Base-by-base conservation (phyloP, 2,888 invertebrate species). In the Athalia circularis region DNA sequence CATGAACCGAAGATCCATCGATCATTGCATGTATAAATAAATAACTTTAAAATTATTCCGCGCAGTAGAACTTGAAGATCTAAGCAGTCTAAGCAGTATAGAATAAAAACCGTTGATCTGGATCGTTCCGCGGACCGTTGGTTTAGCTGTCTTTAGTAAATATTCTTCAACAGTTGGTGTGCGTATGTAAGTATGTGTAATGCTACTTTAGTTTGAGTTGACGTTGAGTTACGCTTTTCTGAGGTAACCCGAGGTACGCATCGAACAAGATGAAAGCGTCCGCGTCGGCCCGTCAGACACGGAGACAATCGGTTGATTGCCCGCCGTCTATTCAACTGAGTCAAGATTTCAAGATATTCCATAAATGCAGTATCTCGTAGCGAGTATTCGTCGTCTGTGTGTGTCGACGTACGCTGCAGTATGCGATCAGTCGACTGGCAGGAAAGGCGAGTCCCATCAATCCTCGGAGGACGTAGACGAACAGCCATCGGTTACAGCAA, bases 391-490 rank as follows among this genome's bases (percentile, higher is more conserved):
- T n/a, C 15, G 68, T 68, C 68, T 54, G 52, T 65, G 65, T 65
- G 47, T 47, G 4, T 47, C 15, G 64, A 45, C 9, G 13, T 50
- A 67, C 78, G 80, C 75, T 62, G 79, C 80, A 79, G 79, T 72
- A 79, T 77, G 65, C 68, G 80, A 77, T 72, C 78, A 72, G 47
- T 48, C 72, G 81, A 80, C 77, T 77, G 80, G 78, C 75, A 64
- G 77, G 80, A 61, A 77, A 75, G 81, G 80, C 83, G 82, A 84
- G 82, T 85, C 87, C 87, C 88, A 89, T 89, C 89, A 89, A 89
- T 89, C 88, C 86, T 88, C 83, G 72, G 75, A 81, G 82, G 89
- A 89, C 89, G 86, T 88, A 88, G 89, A 89, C 87, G 88, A 88
- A 89, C 85, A 88, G 86, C 88, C 86, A 80, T 85, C 86, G 86